Evolutionary conservation across 92 coral and sea anemone genomes (phyloP), one percentile per base, ranked within the genome.

Genomic region (Siderastrea radians): DNA sequence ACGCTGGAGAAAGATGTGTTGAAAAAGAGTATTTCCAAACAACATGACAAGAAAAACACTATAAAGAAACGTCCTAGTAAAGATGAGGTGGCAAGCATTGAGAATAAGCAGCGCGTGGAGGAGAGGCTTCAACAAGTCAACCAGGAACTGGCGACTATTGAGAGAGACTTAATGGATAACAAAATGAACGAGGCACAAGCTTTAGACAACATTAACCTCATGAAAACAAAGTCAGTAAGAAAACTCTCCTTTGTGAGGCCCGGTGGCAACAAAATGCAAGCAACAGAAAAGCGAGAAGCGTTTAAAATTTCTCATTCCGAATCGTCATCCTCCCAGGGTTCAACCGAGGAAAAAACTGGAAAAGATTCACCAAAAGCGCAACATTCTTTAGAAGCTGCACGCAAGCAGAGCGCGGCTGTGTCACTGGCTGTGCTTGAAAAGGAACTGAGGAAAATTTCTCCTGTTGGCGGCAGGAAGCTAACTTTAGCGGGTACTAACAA

Each of bases 1-100:
- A 94, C 88, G 17, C 87, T 97, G 58, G 98, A 91, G 74, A 94
- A 97, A 78, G 99, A 84, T 58, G 98, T 92, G 10, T 67, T 97
- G 15, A 88, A 97, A 72, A 97, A 84, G 80, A 97, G 95, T 72
- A 92, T 95, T 14, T 86, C 47, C 45, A 95, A 94, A 84, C 81
- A 55, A 52, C 92, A 80, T 2, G 99, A 95, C 61, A 91, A 90
- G 82, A 97, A 95, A 76, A 85, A 88, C 47, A 89, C 97, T 13
- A 84, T 97, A 12, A 95, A 93, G 80, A 97, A 97, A 48, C 77
- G 92, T 4, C 95, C 90, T 5, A 84, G 95, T 44, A 97, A 97
- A 91, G 96, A 92, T 46, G 96, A 90, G 64, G 77, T 88, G 10
- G 85, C 68, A 62, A 89, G 88, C 75, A 63, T 43, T n/a, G 90